Conservation (phyloP, 1,140 invertebrate species). For the Euura lappo region DNA sequence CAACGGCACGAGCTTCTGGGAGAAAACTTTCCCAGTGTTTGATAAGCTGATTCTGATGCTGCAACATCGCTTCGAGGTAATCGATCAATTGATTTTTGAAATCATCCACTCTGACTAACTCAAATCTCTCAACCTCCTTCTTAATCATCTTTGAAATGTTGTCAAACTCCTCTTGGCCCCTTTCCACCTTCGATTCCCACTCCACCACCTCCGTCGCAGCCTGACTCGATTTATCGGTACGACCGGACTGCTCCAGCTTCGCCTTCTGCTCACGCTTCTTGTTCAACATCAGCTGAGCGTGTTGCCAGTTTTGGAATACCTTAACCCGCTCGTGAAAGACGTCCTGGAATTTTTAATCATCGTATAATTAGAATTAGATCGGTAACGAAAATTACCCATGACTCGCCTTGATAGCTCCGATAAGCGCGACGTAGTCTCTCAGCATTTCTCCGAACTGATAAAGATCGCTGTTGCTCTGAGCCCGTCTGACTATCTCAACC, state of each 20-base stretch:
- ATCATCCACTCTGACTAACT: constrained; percentile 85
- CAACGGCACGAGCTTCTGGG: constrained; percentile 89
- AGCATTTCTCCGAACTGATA: constrained; percentile 91
- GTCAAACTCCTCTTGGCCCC: constrained; percentile 96
- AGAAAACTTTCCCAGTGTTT: constrained; percentile 95
- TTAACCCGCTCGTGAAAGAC: constrained; percentile 99
- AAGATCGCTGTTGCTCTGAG: constrained; percentile 96
- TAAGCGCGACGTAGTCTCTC: constrained; percentile 93
- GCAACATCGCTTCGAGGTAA: constrained; percentile 93
- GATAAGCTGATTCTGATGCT: constrained; percentile 94
- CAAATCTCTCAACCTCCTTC: constrained; percentile 93
- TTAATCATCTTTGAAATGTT: constrained; percentile 96
- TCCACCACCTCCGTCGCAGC: constrained; percentile 91
- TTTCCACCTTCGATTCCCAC: constrained; percentile 96
- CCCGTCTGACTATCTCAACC: constrained; percentile 84
- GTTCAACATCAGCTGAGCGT: constrained; percentile 91
- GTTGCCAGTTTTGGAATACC: constrained; percentile 97
- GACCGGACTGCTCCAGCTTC: constrained; percentile 86
- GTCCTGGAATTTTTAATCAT: constrained; percentile 65
- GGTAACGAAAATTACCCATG: background rate
- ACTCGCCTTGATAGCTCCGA: constrained; percentile 86
- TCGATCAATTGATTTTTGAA: constrained; percentile 89
- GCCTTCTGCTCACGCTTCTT: constrained; percentile 95
- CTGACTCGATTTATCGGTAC: constrained; percentile 88
- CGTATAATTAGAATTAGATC: background rate